A percentile compares a stretch with the other conserved stretches of the same genome.
These are phyloP conservation scores for Neuroterus valhalla DNA, from an alignment of 1,140 invertebrate species.

Conservation along the genomic window DNA sequence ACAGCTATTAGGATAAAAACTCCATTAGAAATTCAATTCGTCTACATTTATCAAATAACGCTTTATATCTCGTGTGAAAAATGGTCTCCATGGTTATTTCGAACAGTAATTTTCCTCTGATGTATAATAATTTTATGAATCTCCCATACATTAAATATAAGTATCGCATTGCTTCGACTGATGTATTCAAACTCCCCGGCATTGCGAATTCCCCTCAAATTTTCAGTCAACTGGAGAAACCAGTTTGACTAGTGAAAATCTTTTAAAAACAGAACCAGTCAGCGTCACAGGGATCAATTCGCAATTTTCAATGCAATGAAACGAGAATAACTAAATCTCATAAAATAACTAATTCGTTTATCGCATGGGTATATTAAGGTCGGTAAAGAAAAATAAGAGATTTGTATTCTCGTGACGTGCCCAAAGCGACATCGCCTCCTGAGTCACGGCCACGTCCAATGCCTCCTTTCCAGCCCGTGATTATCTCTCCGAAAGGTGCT, in stretches of 20 bases:
- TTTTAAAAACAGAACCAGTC: neutral
- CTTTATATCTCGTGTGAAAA: too few relatives aligned
- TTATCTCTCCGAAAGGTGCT: constrained; percentile 25
- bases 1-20: too few relatives aligned
- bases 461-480: constrained; percentile 13
- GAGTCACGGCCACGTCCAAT: constrained; percentile 18
- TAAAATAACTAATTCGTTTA: neutral
- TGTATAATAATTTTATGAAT: neutral
- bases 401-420: constrained; percentile 26
- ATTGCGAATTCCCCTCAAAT: constrained; percentile 14
- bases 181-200: neutral
- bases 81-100: neutral
- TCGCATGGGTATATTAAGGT: neutral
- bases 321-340: too few relatives aligned
- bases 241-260: neutral
- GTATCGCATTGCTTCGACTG: neutral
- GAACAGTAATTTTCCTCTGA: neutral
- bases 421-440: constrained; percentile 22
- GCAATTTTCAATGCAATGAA: neutral
- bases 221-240: neutral
- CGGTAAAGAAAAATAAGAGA: constrained; percentile 17
- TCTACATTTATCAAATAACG: too few relatives aligned
- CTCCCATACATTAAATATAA: constrained; percentile 7
- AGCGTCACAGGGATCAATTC: neutral
- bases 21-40: too few relatives aligned